Evolutionary conservation across 2,888 invertebrate genomes (phyloP), one percentile per base, ranked within the genome.

Genomic region (Pecten maximus): DNA sequence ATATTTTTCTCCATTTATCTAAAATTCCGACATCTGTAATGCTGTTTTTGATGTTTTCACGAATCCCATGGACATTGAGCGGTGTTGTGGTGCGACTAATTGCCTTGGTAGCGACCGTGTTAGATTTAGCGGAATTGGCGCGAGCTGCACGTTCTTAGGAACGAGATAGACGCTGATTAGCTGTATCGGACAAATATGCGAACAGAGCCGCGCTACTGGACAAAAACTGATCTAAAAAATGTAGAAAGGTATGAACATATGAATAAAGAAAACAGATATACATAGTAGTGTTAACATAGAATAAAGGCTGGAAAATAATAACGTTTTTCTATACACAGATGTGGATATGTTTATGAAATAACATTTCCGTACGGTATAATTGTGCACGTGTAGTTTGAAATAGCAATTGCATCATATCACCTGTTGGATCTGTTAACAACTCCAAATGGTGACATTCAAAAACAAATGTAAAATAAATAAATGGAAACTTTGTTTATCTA

Each of bases 1-100:
- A 74, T 74, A 74, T 74, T 74, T 74, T 74, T 74, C 74, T 74
- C 35, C 74, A 74, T 74, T 74, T 74, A 74, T 74, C 74, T 74
- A 74, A 74, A 74, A 74, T 28, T 74, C 74, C 74, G 74, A 74
- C 74, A 74, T 74, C 74, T 74, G 74, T 74, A 74, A 35, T 74
- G 74, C 74, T 74, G 74, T 74, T 74, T 74, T 74, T 74, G 74
- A 74, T 74, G 74, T 74, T 74, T 74, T 74, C 74, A 35, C 10
- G 35, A 74, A 74, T 74, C 35, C 74, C 74, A 28, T 19, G 74
- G 74, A 74, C 35, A 74, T 74, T 35, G 74, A 74, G 35, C 35
- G 74, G 74, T 35, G 35, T 74, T 74, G 74, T 35, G 74, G 74
- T 74, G 28, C 35, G 35, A 35, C 74, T 74, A 74, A 74, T 74